Evolutionary conservation across 2,888 invertebrate genomes (phyloP), one percentile per base, ranked within the genome.

Genomic region (Campoplex nolae): DNA sequence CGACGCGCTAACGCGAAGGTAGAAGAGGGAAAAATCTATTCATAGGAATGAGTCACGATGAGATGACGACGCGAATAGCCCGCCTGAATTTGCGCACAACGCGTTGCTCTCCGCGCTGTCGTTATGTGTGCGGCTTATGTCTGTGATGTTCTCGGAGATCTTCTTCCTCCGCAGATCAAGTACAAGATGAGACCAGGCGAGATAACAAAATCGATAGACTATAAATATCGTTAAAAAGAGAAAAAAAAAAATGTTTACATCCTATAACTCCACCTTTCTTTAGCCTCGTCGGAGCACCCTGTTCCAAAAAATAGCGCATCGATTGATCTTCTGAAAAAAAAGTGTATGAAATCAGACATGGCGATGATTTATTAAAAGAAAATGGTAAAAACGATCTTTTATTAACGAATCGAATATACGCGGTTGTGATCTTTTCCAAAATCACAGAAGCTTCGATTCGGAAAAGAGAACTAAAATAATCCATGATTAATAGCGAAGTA

Each of bases 61-160:
- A 92, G 91, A 92, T 92, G 92, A 92, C 92, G 92, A 89, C 92
- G 92, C 91, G 92, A 92, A 92, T 92, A 92, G 92, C 91, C 92
- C 90, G 90, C 90, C 91, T 92, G 92, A 92, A 92, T 92, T 92
- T 92, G 92, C 92, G 92, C 92, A 91, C 92, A 89, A 91, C 87
- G 78, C 87, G 84, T 76, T 70, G 89, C 90, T 86, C 75, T 84
- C 74, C 62, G n/a, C 86, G 45, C 51, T 71, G 65, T 73, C 74
- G 89, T 84, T 86, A 83, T 82, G 78, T 78, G 86, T 82, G 65
- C 82, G 82, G 42, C 58, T 56, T 75, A 77, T 58, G 68, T 82
- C 32, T 71, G 23, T 23, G 23, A 23, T 23, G 18, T 48, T 76
- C 65, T n/a, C 42, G 67, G 75, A 71, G 80, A 71, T 83, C 76